These are phyloP conservation scores for Paraplagusia blochii DNA, from an alignment of 2,113 vertebrate species.

Conservation along the genomic window DNA sequence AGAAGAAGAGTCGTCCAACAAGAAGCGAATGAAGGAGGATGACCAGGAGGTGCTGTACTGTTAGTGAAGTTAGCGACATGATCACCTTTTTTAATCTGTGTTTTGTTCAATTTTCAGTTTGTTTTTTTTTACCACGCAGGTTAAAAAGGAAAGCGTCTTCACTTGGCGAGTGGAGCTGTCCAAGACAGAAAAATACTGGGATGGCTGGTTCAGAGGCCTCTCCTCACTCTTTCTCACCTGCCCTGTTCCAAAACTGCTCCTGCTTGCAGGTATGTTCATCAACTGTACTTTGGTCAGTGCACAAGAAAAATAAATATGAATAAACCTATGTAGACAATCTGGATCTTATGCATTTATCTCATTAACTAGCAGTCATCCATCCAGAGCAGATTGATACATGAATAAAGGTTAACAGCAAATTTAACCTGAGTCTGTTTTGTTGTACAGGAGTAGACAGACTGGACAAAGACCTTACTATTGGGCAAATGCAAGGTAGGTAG, in stretches of 20 bases:
- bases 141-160: slow-evolving; percentile 89
- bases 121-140: slow-evolving; percentile 66
- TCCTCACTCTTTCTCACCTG: slow-evolving; percentile 95
- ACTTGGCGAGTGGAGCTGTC: slow-evolving; percentile 97
- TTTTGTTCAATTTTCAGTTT: no score
- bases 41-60: slow-evolving; percentile 82
- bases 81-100: no score
- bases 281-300: no score
- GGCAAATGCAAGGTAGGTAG: slow-evolving; percentile 95
- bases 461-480: slow-evolving; percentile 98
- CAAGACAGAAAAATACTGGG: slow-evolving; percentile 98
- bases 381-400: slow-evolving; percentile 1
- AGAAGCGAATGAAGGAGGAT: slow-evolving; percentile 94
- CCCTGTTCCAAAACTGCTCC: slow-evolving; percentile 88
- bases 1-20: slow-evolving; percentile 81
- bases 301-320: no score
- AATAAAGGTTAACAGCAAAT: slow-evolving; percentile 6
- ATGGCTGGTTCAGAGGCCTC: slow-evolving; percentile 95
- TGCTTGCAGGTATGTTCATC: slow-evolving; percentile 85
- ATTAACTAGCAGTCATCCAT: neutral
- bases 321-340: no score
- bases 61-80: neutral
- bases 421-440: slow-evolving; percentile 21
- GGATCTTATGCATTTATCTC: no score
- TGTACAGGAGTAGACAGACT: slow-evolving; percentile 91